phyloP scores from a whole-genome alignment of 2,797 vertebrate genomes.

The Onychomys arenicola region DNA sequence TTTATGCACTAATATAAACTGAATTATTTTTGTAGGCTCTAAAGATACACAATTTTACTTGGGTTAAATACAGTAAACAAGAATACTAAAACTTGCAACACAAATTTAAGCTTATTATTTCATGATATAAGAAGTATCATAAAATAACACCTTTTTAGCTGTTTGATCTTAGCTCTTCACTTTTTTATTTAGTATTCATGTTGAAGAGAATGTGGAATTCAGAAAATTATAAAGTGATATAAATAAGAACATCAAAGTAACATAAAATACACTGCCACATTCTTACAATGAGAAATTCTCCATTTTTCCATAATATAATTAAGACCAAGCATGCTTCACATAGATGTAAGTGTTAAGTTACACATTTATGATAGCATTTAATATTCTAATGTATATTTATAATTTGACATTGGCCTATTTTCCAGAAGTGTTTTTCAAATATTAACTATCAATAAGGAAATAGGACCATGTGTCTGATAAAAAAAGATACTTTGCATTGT shows the following conservation, averaged over 20 bases:
- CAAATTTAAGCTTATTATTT: conserved; percentile 23
- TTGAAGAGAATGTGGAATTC: neutral
- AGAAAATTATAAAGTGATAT: neutral
- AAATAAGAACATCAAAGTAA: no score
- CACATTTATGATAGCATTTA: neutral
- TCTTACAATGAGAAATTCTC: neutral
- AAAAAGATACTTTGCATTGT: neutral
- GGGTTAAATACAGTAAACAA: neutral
- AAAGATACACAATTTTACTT: neutral
- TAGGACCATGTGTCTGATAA: neutral
- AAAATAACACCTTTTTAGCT: neutral
- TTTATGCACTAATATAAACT: neutral
- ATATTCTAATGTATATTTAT: neutral
- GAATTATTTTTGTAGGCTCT: neutral
- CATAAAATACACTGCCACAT: neutral
- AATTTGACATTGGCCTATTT: conserved; percentile 21
- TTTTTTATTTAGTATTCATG: neutral
- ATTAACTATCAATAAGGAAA: neutral
- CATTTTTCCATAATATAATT: neutral
- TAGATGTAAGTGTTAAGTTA: conserved; percentile 1
- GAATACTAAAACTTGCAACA: conserved; percentile 15
- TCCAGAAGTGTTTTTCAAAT: conserved; percentile 19
- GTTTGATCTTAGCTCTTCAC: neutral
- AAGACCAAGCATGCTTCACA: neutral
- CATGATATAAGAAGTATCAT: neutral